Evolutionary conservation across 2,888 invertebrate species (phyloP).

Genomic region (Mellilla xanthometata): DNA sequence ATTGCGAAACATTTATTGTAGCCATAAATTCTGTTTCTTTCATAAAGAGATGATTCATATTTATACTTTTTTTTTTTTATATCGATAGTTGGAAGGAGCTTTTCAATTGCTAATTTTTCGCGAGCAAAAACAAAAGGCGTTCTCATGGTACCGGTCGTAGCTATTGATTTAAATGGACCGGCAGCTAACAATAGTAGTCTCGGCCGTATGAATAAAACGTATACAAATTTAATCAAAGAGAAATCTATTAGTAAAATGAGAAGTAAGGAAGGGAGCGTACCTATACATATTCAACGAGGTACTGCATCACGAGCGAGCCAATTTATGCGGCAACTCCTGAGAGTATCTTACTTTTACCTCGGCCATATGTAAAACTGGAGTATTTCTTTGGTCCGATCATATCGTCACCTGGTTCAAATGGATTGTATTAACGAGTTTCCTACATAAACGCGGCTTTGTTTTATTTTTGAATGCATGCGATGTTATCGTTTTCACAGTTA

Average conservation of each 20-base stretch:
- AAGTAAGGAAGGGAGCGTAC: constrained; percentile 81
- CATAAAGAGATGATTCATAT: constrained; percentile 16
- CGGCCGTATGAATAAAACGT: constrained; percentile 74
- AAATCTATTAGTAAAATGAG: constrained; percentile 83
- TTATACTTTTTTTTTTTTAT: constrained; percentile 6
- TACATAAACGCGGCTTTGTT: constrained; percentile 11
- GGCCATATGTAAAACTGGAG: constrained; percentile 78
- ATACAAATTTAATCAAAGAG: constrained; percentile 81
- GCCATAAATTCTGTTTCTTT: constrained; percentile 11
- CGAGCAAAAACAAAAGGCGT: constrained; percentile 14
- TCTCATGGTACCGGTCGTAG: constrained; percentile 43
- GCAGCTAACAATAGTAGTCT: constrained; percentile 71
- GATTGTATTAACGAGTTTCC: constrained; percentile 31
- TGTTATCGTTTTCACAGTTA: constrained; percentile 3
- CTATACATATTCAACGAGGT: constrained; percentile 82
- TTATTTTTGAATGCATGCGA: constrained; percentile 1
- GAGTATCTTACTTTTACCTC: constrained; percentile 77
- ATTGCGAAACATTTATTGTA: constrained; percentile 21
- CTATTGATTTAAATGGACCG: constrained; percentile 65
- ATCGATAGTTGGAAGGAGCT: constrained; percentile 6
- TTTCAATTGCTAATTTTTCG: constrained; percentile 19
- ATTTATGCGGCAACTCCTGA: constrained; percentile 78
- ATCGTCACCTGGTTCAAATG: constrained; percentile 63
- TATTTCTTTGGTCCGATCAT: constrained; percentile 69
- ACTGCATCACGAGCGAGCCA: constrained; percentile 81